A percentile compares a stretch with the other conserved stretches of the same genome.
Evolutionary conservation across 2,113 vertebrate genomes (phyloP).

Genomic region (human (Homo sapiens)): GRCh38 chr16:55537501-55538000

Average conservation of each 20-base stretch:
- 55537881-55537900: not conserved
- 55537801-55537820: not conserved
- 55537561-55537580: constrained; percentile 82
- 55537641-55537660: not conserved
- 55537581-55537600: constrained; percentile 89
- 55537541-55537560: not conserved
- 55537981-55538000: not conserved
- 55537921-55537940: not conserved
- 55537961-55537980: not conserved
- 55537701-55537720: not conserved
- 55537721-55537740: not conserved
- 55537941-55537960: not conserved
- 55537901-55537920: not conserved
- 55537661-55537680: not conserved
- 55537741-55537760: not conserved
- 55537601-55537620: constrained; percentile 93
- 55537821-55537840: not conserved
- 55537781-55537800: not conserved
- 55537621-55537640: constrained; percentile 95
- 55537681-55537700: not conserved
- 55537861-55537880: not conserved
- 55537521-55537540: not conserved
- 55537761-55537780: not conserved
- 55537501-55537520: not conserved
- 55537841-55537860: not conserved